Conservation (phyloP, 2,888 invertebrate genomes). For the Pollenia labialis region DNA sequence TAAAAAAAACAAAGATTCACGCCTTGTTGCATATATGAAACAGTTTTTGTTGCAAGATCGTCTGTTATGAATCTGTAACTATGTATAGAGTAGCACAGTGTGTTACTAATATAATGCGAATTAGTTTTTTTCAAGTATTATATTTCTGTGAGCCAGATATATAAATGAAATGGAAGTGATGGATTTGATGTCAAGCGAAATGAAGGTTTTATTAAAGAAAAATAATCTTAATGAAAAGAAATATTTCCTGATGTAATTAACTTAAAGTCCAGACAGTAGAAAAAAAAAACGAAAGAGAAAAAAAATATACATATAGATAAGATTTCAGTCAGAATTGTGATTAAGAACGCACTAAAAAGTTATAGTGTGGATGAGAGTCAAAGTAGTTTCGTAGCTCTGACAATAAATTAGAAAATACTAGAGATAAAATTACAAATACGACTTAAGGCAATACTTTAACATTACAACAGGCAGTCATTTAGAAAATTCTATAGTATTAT, state of each 20-base stretch:
- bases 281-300: no score
- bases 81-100: slow-evolving; percentile 14
- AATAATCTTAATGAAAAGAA: slow-evolving; percentile 6
- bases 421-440: no score
- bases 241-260: slow-evolving; percentile 40
- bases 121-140: slow-evolving; percentile 4
- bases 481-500: no score
- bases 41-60: slow-evolving; percentile 1
- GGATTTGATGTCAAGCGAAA: slow-evolving; percentile 8
- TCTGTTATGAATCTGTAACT: neutral
- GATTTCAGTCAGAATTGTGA: no score
- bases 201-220: slow-evolving; percentile 15
- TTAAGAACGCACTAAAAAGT: no score
- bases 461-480: no score
- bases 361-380: no score
- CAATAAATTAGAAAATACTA: no score
- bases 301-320: no score
- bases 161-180: neutral
- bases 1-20: slow-evolving; percentile 32
- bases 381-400: no score
- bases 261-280: neutral
- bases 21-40: slow-evolving; percentile 54
- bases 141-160: neutral
- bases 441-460: no score
- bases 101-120: slow-evolving; percentile 40